Percentiles rank a stretch among this genome's conserved stretches.
These are phyloP conservation scores for Doris montereyensis DNA, from an alignment of 2,888 invertebrate species.

Conservation along the genomic window DNA sequence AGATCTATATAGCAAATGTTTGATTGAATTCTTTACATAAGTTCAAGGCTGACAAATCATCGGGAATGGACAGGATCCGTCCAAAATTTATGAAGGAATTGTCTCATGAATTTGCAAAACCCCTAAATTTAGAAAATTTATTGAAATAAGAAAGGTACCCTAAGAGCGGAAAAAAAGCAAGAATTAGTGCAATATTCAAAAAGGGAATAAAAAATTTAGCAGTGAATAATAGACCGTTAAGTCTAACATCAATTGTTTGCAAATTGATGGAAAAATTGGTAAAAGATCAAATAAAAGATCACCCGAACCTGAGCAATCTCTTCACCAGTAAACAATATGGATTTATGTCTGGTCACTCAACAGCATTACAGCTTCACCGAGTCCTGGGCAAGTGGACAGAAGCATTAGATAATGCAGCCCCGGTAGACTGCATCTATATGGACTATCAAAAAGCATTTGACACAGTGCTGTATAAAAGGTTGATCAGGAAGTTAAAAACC, in stretches of 20 bases:
- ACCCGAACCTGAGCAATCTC: slow-evolving; percentile 12
- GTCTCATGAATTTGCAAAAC: slow-evolving; percentile 7
- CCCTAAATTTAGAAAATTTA: slow-evolving; percentile 5
- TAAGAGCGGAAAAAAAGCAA: background rate
- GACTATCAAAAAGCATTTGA: slow-evolving; percentile 25
- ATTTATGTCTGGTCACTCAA: slow-evolving; percentile 19
- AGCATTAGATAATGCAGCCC: slow-evolving; percentile 1
- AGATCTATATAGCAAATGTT: too few relatives aligned
- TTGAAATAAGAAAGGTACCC: slow-evolving; percentile 7
- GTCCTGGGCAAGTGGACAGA: slow-evolving; percentile 19
- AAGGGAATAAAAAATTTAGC: slow-evolving; percentile 7
- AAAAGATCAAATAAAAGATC: slow-evolving; percentile 14
- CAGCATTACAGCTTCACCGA: slow-evolving; percentile 5
- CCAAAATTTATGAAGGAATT: slow-evolving; percentile 12
- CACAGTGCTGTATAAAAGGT: slow-evolving; percentile 25
- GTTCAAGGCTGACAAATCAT: too few relatives aligned
- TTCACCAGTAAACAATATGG: slow-evolving; percentile 14
- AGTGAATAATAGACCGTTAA: slow-evolving; percentile 29
- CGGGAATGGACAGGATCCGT: background rate
- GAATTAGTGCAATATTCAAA: slow-evolving; percentile 26
- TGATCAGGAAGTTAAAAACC: slow-evolving; percentile 7
- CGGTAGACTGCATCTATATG: slow-evolving; percentile 23
- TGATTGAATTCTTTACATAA: too few relatives aligned
- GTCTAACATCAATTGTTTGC: slow-evolving; percentile 24
- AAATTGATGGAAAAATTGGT: slow-evolving; percentile 35